Conservation (phyloP, 1,140 invertebrate species). For the Gerris buenoi region DNA sequence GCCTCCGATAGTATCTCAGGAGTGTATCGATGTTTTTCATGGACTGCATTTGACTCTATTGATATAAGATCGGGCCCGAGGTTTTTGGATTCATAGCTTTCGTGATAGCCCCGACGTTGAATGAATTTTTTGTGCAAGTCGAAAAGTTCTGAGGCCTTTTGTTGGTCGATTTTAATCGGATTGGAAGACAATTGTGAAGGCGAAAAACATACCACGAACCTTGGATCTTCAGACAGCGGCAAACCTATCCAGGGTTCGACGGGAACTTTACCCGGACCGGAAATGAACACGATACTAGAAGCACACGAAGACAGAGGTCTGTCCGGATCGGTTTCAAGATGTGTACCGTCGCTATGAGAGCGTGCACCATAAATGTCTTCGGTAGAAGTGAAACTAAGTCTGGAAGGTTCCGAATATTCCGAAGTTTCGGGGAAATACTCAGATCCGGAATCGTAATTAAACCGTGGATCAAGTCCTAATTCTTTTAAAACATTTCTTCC, state of each 20-base stretch:
- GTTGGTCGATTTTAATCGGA: constrained; percentile 29
- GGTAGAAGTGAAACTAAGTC: neutral
- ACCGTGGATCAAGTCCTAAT: constrained; percentile 3
- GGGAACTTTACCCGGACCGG: constrained; percentile 1
- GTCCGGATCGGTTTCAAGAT: constrained; percentile 8
- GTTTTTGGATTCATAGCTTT: constrained; percentile 22
- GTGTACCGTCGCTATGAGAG: neutral
- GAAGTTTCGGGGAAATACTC: constrained; percentile 7
- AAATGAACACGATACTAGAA: constrained; percentile 12
- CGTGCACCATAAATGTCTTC: constrained; percentile 4
- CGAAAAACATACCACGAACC: constrained; percentile 47
- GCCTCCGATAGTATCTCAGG: constrained; percentile 18
- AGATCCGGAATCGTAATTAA: constrained; percentile 8
- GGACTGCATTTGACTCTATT: constrained; percentile 8
- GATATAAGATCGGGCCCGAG: constrained; percentile 14
- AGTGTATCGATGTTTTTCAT: constrained; percentile 10
- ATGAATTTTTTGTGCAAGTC: constrained; percentile 51
- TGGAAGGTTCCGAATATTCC: constrained; percentile 6
- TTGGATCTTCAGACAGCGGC: constrained; percentile 33
- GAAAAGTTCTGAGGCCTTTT: constrained; percentile 40
- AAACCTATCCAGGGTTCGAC: constrained; percentile 14
- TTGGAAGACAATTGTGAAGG: constrained; percentile 45
- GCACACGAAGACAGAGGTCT: neutral
- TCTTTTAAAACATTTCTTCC: constrained; percentile 5
- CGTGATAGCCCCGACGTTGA: constrained; percentile 42